Conservation (phyloP, 2,888 invertebrate species). For the Melolontha melolontha region DNA sequence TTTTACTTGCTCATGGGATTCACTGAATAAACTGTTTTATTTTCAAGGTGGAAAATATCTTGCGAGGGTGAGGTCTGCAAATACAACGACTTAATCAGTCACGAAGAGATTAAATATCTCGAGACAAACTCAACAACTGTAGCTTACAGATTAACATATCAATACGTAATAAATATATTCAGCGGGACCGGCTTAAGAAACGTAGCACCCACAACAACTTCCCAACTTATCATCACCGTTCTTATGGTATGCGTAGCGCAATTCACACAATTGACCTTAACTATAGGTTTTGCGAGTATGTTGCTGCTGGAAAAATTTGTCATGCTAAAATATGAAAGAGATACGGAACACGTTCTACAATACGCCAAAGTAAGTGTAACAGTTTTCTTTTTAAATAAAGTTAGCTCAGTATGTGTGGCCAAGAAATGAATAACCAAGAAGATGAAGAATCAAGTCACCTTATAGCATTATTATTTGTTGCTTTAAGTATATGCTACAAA, state of each 20-base stretch:
- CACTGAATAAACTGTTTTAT: too few species aligned
- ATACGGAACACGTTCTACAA: conserved; percentile 28
- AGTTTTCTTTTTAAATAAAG: too few species aligned
- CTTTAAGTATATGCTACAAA: too few species aligned
- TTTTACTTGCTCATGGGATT: too few species aligned
- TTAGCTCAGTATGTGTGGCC: too few species aligned
- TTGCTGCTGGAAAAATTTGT: conserved; percentile 35
- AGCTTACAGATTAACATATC: conserved; percentile 29
- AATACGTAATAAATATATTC: conserved; percentile 44
- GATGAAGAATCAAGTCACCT: too few species aligned
- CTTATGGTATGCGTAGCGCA: conserved; percentile 30
- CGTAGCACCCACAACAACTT: conserved; percentile 15
- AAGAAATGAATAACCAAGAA: too few species aligned
- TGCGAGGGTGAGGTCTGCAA: conserved; percentile 26
- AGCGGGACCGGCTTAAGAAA: conserved; percentile 41
- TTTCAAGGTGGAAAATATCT: conserved; percentile 33
- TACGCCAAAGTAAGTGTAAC: conserved; percentile 17
- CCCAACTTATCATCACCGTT: conserved; percentile 13
- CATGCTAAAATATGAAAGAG: conserved; percentile 33
- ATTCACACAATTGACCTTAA: conserved; percentile 27
- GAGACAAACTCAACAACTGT: conserved; percentile 1
- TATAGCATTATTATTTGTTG: too few species aligned
- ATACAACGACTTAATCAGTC: conserved; percentile 16
- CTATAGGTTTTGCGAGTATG: conserved; percentile 39
- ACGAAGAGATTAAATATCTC: conserved; percentile 10